Percentiles rank a stretch among this genome's conserved stretches.
These are phyloP conservation scores for Aramus guarauna DNA, from an alignment of 2,113 vertebrate species.

Conservation along the genomic window DNA sequence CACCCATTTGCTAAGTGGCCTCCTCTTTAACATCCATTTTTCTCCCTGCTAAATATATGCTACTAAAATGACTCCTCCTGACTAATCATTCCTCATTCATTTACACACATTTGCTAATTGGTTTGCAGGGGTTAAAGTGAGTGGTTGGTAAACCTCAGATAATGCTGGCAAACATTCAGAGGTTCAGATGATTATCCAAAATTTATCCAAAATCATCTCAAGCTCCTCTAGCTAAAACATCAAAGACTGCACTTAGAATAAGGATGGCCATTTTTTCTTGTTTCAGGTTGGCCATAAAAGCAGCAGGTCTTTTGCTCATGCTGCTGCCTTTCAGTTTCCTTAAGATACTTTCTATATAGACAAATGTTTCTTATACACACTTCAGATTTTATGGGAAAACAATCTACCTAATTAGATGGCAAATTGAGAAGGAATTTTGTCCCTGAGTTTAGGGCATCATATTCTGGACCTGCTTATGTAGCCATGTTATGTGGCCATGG, in stretches of 20 bases:
- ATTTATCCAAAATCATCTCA: not conserved
- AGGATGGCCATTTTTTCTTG: not conserved
- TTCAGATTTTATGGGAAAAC: not conserved
- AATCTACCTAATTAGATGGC: not conserved
- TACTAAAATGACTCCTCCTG: not conserved
- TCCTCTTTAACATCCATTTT: constrained; percentile 36
- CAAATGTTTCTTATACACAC: not conserved
- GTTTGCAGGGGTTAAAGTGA: not conserved
- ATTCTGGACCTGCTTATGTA: not conserved
- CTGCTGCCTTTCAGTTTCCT: not conserved
- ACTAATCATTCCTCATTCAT: not conserved
- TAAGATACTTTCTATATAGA: not conserved
- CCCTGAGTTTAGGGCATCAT: not conserved
- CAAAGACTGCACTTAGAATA: not conserved
- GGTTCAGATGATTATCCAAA: not conserved
- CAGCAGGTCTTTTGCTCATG: accelerated
- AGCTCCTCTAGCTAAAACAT: not conserved
- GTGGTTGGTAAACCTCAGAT: not conserved
- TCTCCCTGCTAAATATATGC: not conserved
- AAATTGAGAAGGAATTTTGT: not conserved
- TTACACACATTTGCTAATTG: not conserved
- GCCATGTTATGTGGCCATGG: not conserved
- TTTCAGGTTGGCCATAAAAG: not conserved
- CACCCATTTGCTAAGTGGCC: constrained; percentile 13
- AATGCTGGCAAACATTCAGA: not conserved